A percentile compares a stretch with the other conserved stretches of the same genome.
These are phyloP conservation scores for Coilia nasus DNA, from an alignment of 2,797 vertebrate species.

Conservation along the genomic window DNA sequence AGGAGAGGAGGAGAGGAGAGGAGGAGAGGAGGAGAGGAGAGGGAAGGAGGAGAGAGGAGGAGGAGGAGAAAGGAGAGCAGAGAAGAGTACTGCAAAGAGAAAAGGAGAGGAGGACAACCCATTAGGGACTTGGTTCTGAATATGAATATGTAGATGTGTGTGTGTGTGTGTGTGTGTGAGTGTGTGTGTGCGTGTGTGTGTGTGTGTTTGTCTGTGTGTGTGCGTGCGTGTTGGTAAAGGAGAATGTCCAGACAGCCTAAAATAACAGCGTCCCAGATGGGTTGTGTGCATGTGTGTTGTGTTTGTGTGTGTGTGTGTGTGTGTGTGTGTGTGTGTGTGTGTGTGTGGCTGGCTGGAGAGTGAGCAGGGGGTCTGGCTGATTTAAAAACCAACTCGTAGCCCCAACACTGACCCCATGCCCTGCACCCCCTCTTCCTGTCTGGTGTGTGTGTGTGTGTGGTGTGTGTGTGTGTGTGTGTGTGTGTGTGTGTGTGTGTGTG, in stretches of 20 bases:
- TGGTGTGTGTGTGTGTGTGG: conserved; percentile 19
- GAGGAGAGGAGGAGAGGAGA: no score
- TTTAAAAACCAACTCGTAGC: conserved; percentile 33
- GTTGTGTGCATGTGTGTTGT: conserved; percentile 12
- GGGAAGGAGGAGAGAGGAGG: no score
- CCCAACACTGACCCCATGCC: conserved; percentile 42
- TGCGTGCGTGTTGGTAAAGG: not conserved
- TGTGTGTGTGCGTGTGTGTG: not conserved
- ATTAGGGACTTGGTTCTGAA: not conserved
- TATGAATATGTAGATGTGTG: not conserved
- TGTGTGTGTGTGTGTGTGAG: not conserved
- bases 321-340: not conserved
- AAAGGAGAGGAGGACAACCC: no score
- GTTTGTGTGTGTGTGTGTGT: not conserved
- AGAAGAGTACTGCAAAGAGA: no score
- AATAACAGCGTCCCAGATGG: conserved; percentile 39
- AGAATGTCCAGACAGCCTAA: conserved; percentile 43
- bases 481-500: conserved; percentile 14
- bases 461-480: conserved; percentile 10
- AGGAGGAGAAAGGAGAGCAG: no score
- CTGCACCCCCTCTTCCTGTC: conserved; percentile 29
- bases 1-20: no score
- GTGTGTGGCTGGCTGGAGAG: not conserved
- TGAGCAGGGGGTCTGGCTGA: not conserved
- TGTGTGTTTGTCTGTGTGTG: not conserved